phyloP scores from a whole-genome alignment of 2,888 invertebrate species.

The Gastrophysa polygoni region DNA sequence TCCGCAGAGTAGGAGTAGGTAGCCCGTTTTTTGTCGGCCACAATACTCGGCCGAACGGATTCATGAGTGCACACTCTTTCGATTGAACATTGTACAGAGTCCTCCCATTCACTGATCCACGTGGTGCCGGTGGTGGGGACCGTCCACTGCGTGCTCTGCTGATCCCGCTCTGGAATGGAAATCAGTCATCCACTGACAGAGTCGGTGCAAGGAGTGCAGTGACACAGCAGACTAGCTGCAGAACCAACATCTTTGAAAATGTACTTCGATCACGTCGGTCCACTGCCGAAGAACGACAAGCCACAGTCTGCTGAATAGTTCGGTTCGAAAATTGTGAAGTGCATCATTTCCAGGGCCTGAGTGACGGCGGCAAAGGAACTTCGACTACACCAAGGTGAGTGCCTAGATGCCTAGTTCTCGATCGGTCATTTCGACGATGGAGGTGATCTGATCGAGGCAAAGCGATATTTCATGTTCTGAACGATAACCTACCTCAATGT shows the following conservation, averaged over 20 bases:
- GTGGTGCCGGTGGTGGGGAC: constrained; percentile 8
- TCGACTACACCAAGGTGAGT: not conserved
- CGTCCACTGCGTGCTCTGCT: not conserved
- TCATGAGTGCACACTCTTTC: no score
- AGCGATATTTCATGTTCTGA: not conserved
- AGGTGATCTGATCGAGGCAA: not conserved
- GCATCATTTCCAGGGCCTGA: not conserved
- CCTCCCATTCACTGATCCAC: not conserved
- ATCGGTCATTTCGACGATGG: not conserved
- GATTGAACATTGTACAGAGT: not conserved
- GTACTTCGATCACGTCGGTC: no score
- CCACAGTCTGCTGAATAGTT: no score
- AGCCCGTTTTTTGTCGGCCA: not conserved
- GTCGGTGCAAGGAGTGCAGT: not conserved
- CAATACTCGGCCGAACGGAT: no score
- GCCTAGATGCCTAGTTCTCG: not conserved
- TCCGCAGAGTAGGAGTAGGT: not conserved
- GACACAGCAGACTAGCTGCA: not conserved
- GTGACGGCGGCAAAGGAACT: not conserved
- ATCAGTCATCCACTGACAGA: not conserved
- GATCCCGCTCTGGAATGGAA: no score
- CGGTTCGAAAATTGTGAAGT: not conserved
- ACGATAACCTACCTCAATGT: not conserved
- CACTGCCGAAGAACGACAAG: no score
- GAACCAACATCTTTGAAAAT: not conserved